phyloP scores from a whole-genome alignment of 2,797 vertebrate genomes.

The Hafferia zeledoni region DNA sequence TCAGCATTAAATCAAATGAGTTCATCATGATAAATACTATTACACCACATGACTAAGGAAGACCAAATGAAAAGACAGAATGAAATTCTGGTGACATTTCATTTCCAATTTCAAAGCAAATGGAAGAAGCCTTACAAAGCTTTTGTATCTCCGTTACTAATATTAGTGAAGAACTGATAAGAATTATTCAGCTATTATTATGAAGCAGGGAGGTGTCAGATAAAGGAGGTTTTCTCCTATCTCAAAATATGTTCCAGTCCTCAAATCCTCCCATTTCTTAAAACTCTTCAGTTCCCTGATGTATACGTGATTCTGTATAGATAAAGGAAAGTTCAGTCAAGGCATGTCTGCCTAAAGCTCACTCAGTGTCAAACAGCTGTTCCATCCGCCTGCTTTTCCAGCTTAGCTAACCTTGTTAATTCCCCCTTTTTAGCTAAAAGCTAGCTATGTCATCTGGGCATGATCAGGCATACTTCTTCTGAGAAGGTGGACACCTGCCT shows the following conservation, averaged over 20 bases:
- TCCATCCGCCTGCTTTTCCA: background rate
- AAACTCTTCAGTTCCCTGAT: background rate
- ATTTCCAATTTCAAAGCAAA: background rate
- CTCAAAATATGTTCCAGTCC: background rate
- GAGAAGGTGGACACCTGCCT: background rate
- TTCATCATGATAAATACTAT: background rate
- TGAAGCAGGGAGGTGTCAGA: background rate
- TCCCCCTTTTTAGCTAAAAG: background rate
- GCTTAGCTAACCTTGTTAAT: background rate
- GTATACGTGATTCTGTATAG: background rate
- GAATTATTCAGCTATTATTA: background rate
- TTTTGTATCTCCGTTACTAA: background rate
- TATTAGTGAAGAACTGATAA: background rate
- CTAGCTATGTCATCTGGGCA: background rate
- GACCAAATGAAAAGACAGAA: background rate
- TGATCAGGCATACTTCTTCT: background rate
- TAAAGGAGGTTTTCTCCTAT: constrained; percentile 8
- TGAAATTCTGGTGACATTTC: background rate
- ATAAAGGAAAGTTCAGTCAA: background rate
- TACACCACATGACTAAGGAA: background rate
- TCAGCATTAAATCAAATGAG: background rate
- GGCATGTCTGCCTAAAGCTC: background rate
- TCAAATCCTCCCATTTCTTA: background rate
- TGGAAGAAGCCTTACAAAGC: background rate
- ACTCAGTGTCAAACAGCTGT: background rate